Evolutionary conservation across 2,113 vertebrate genomes (phyloP).

Genomic region (Tragelaphus scriptus): DNA sequence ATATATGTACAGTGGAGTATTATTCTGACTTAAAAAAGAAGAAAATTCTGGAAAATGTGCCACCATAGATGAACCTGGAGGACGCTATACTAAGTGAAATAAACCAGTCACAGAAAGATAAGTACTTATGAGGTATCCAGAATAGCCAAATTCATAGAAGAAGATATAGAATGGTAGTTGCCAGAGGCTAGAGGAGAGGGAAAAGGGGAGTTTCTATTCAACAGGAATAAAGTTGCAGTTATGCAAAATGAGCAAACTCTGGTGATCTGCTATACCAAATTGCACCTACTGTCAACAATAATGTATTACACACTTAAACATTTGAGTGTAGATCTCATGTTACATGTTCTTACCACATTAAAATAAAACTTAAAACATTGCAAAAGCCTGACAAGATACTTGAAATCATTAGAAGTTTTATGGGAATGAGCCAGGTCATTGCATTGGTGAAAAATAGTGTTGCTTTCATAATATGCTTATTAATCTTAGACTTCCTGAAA

Average conservation of each 20-base stretch:
- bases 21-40: neutral
- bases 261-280: neutral
- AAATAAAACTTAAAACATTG: neutral
- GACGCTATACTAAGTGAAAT: neutral
- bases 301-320: neutral
- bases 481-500: neutral
- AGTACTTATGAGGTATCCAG: too few species aligned
- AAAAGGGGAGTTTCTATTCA: neutral
- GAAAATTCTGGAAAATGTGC: neutral
- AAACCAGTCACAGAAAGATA: neutral
- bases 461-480: neutral
- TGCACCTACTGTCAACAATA: neutral
- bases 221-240: neutral
- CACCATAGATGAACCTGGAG: neutral
- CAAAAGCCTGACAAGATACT: neutral
- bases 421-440: neutral
- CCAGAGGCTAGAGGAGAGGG: too few species aligned
- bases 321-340: neutral
- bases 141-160: neutral
- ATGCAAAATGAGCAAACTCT: neutral
- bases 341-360: neutral
- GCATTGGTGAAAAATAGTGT: neutral
- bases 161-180: neutral
- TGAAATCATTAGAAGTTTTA: neutral
- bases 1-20: neutral